Percentiles rank a stretch among this genome's conserved stretches.
Evolutionary conservation across 2,888 invertebrate genomes (phyloP).

Genomic region (Stenolophus ochropezus): DNA sequence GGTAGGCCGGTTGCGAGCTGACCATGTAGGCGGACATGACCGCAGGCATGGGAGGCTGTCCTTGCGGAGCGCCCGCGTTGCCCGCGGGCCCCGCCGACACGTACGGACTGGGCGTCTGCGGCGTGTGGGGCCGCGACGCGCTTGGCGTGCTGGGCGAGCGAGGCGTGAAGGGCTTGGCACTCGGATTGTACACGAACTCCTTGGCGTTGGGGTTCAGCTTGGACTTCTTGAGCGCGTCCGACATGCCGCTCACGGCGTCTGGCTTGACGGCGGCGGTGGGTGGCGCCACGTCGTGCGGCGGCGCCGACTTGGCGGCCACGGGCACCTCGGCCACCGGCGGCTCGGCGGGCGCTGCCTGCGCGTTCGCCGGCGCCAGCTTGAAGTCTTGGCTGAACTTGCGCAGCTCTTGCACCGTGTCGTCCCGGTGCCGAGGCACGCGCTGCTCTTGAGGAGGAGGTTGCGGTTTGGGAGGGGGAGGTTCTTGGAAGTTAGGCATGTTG

Average conservation of each 20-base stretch:
- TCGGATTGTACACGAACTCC: slow-evolving; percentile 91
- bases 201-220: slow-evolving; percentile 92
- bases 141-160: slow-evolving; percentile 82
- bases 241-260: neutral
- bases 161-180: slow-evolving; percentile 90
- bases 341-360: slow-evolving; percentile 46
- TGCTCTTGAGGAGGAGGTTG: slow-evolving; percentile 64
- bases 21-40: slow-evolving; percentile 74
- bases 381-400: slow-evolving; percentile 89
- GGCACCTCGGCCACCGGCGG: slow-evolving; percentile 72
- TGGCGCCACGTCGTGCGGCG: slow-evolving; percentile 64
- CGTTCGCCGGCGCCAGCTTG: slow-evolving; percentile 76
- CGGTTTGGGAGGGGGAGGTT: slow-evolving; percentile 61
- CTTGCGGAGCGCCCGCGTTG: slow-evolving; percentile 73
- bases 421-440: slow-evolving; percentile 64
- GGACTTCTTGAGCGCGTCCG: slow-evolving; percentile 81
- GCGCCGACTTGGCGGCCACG: slow-evolving; percentile 65
- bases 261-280: slow-evolving; percentile 62
- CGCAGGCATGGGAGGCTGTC: slow-evolving; percentile 70
- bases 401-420: slow-evolving; percentile 75
- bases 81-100: slow-evolving; percentile 72
- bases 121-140: slow-evolving; percentile 86
- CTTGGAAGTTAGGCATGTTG: slow-evolving; percentile 63
- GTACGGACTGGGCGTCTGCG: slow-evolving; percentile 82
- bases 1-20: slow-evolving; percentile 72